Percentiles rank a stretch among this genome's conserved stretches.
Conservation (phyloP, 2,113 vertebrate genomes). For the Bos taurus region DNA sequence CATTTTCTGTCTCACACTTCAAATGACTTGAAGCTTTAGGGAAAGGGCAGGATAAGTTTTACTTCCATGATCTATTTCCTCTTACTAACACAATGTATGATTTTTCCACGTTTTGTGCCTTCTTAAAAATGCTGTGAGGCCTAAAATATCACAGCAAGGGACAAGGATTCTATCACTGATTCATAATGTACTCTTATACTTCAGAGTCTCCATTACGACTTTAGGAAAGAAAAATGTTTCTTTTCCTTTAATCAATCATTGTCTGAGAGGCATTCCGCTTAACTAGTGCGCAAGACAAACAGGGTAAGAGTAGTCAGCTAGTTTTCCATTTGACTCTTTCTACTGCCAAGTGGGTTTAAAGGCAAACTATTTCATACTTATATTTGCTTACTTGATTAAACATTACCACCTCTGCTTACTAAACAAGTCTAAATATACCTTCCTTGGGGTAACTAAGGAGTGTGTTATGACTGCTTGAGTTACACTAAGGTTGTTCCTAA, state of each 20-base stretch:
- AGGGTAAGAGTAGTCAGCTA: background rate
- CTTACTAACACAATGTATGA: background rate
- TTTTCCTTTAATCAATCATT: background rate
- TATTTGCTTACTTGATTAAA: conserved; percentile 43
- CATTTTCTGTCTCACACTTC: background rate
- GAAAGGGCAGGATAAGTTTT: background rate
- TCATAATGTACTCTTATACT: background rate
- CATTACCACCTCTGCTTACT: conserved; percentile 36
- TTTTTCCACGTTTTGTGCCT: background rate
- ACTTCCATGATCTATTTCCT: background rate
- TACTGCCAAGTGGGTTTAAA: conserved; percentile 28
- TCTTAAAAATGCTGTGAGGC: background rate
- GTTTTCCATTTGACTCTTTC: background rate
- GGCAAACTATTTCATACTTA: conserved; percentile 17
- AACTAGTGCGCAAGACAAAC: background rate
- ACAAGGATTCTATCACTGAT: background rate
- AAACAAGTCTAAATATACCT: conserved; percentile 56
- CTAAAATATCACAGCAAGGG: background rate
- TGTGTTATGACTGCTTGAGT: conserved; percentile 11
- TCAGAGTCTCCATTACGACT: background rate
- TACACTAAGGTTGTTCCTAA: conserved; percentile 9
- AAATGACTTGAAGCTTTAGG: background rate
- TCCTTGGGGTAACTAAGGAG: conserved; percentile 1
- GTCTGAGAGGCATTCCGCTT: background rate
- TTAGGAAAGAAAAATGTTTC: background rate